Conservation (phyloP, 1,140 invertebrate species). For the Macrostomum lignano region DNA sequence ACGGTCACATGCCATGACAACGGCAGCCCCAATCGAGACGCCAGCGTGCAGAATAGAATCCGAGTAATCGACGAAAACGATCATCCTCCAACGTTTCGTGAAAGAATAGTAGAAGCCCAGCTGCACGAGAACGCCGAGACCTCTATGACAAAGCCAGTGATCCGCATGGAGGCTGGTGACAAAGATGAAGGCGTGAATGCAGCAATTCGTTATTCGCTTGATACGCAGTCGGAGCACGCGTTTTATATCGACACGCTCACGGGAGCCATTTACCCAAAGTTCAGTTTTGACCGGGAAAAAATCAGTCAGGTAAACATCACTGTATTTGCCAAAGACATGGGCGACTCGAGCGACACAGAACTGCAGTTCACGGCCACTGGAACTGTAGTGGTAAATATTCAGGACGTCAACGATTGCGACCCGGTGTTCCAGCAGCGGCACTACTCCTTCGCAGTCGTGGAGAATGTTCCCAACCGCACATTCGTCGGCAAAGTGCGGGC, state of each 20-base stretch:
- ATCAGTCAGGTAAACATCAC: background rate
- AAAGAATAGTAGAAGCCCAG: no score
- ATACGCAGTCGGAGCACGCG: background rate
- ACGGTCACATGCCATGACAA: background rate
- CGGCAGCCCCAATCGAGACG: background rate
- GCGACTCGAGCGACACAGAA: background rate
- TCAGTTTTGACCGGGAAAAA: background rate
- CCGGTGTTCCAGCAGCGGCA: background rate
- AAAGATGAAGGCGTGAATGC: background rate
- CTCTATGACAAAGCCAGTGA: slow-evolving; percentile 4
- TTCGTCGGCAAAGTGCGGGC: background rate
- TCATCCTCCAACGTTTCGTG: background rate
- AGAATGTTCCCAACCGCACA: background rate
- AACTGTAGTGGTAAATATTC: background rate
- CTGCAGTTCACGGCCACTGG: background rate
- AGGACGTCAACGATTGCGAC: slow-evolving; percentile 1
- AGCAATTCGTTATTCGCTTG: background rate
- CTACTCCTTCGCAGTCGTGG: background rate
- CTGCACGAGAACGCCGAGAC: no score
- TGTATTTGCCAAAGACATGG: background rate
- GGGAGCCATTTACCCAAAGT: background rate
- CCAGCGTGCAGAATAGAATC: background rate
- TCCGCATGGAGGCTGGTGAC: no score
- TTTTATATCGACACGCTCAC: background rate
- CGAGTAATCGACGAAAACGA: background rate